Base-by-base conservation (phyloP, 2,113 vertebrate genomes). In the Furnarius figulus region DNA sequence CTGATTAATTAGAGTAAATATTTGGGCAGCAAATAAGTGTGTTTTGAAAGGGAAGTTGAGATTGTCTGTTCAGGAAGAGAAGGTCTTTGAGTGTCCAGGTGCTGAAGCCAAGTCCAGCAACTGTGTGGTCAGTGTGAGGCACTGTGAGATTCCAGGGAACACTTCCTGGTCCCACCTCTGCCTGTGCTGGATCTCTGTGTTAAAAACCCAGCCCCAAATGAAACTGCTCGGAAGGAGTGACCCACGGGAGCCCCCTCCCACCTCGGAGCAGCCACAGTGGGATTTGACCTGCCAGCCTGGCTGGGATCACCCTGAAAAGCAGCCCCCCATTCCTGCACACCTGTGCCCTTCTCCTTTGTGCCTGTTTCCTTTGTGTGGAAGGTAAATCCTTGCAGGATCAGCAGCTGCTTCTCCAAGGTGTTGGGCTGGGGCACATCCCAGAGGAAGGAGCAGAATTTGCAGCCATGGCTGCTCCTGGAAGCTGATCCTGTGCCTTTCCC, bases 401-500 rank as follows among this genome's bases (percentile, higher is more conserved):
- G 77, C 55, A 49, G 81, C 80, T 20, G 39, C 73, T 56, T 15
- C 21, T 30, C 19, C 10, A 2, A 2, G 5, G 0, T 5, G 6
- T 22, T 5, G 15, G 42, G 6, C 22, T 0, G 12, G 39, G 0
- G 19, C 18, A 25, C 2, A 22, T 17, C 73, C 55, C 74, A 3
- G 50, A 15, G 52, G 12, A 12, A 58, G 58, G 67, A 75, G 25
- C 3, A 7, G 35, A 2, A 7, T 24, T 39, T 7, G 1, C 2
- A 0, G 47, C 84, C 4, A 1, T 3, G 19, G 12, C 66, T 2
- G 17, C 22, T 27, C 18, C 44, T 23, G n/a, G 22, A 14, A 27
- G 33, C 91, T 98, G n/a, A 98, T 1, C 5, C 68, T 15, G 75
- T 4, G 55, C 35, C 90, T 87, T 61, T 62, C 79, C 90, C 42